Evolutionary conservation across 2,888 invertebrate species (phyloP).

Genomic region (Caenorhabditis panamensis): DNA sequence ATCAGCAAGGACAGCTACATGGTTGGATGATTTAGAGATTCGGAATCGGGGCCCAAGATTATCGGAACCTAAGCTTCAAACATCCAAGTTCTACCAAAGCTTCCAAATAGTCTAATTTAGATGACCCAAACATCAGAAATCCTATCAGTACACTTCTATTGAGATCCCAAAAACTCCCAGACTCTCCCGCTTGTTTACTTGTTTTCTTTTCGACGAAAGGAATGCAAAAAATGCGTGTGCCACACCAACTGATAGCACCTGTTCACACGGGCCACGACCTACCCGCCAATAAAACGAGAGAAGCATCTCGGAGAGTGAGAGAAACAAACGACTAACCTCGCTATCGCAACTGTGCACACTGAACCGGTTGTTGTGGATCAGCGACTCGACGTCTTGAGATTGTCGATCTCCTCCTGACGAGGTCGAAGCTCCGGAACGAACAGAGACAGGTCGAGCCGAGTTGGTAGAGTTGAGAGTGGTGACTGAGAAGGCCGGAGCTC

Average conservation of each 20-base stretch:
- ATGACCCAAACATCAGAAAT: too few species aligned
- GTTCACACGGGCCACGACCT: constrained; percentile 35
- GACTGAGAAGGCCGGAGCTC: constrained; percentile 36
- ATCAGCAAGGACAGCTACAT: too few species aligned
- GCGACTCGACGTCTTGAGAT: constrained; percentile 64
- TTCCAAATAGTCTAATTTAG: too few species aligned
- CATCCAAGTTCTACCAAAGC: too few species aligned
- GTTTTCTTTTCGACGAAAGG: neutral
- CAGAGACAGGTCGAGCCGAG: constrained; percentile 48
- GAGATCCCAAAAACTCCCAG: too few species aligned
- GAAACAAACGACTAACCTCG: constrained; percentile 53
- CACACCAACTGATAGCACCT: constrained; percentile 23
- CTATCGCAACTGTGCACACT: constrained; percentile 68
- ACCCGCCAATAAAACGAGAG: constrained; percentile 28
- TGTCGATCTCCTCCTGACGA: constrained; percentile 64
- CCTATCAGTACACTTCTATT: too few species aligned
- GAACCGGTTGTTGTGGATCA: constrained; percentile 60
- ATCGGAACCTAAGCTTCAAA: too few species aligned
- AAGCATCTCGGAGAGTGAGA: constrained; percentile 7
- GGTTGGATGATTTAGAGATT: neutral
- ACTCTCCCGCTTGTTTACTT: constrained; percentile 1
- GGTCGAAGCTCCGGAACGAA: constrained; percentile 62
- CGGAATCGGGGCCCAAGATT: too few species aligned
- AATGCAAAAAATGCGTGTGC: constrained; percentile 31
- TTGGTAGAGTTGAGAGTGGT: constrained; percentile 29